Percentiles rank a stretch among this genome's conserved stretches.
Conservation (phyloP, 2,888 invertebrate species). For the Agrochola litura region DNA sequence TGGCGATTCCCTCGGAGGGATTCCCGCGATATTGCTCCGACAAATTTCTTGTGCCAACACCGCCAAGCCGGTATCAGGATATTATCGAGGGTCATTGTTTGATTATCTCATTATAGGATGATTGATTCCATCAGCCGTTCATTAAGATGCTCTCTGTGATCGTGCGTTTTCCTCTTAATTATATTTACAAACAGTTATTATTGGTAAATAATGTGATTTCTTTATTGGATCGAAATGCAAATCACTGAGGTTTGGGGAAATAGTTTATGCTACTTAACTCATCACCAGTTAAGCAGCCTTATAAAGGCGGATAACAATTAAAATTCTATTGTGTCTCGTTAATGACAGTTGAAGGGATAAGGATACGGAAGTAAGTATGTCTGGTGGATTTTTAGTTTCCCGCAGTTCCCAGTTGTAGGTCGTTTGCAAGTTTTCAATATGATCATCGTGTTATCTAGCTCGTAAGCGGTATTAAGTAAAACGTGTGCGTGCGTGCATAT, state of each 20-base stretch:
- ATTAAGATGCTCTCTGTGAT: constrained; percentile 72
- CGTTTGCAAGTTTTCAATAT: constrained; percentile 44
- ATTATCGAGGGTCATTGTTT: constrained; percentile 88
- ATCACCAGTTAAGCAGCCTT: too few relatives aligned
- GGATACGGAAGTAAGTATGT: background rate
- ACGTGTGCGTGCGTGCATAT: constrained; percentile 74
- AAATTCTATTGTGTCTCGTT: too few relatives aligned
- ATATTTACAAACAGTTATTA: constrained; percentile 64
- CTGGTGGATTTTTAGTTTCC: background rate
- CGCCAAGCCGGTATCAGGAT: constrained; percentile 76
- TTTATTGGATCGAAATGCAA: constrained; percentile 16
- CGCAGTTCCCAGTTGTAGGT: background rate
- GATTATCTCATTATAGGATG: constrained; percentile 87
- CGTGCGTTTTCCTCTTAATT: constrained; percentile 53
- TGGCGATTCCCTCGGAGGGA: constrained; percentile 86
- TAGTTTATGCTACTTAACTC: background rate
- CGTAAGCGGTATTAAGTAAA: constrained; percentile 69
- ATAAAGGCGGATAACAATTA: too few relatives aligned
- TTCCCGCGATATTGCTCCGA: constrained; percentile 83
- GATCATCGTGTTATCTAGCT: constrained; percentile 66
- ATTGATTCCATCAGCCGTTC: constrained; percentile 86
- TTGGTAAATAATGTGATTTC: constrained; percentile 33
- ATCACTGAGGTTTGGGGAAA: background rate
- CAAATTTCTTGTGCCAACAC: constrained; percentile 90
- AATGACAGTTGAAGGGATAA: too few relatives aligned